Conservation (phyloP, 2,797 vertebrate genomes). For the Coreius guichenoti region DNA sequence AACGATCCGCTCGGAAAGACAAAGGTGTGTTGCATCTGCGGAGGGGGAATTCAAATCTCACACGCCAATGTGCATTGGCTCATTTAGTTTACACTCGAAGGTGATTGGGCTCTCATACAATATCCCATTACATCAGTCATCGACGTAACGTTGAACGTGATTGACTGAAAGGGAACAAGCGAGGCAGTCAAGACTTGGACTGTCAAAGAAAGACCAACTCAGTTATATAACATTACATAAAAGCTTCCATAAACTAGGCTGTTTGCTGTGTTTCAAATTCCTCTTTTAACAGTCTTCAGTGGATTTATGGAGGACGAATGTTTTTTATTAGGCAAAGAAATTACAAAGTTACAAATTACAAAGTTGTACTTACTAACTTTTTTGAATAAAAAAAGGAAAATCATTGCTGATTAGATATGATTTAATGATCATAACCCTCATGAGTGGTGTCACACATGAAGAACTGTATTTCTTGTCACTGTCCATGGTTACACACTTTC, state of each 20-base stretch:
- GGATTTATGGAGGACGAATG: not conserved
- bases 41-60: no score
- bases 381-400: not conserved
- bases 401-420: not conserved
- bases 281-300: not conserved
- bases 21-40: no score
- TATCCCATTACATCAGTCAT: no score
- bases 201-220: conserved; percentile 66
- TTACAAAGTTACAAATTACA: not conserved
- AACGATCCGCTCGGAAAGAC: no score
- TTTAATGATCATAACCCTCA: not conserved
- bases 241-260: not conserved
- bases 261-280: not conserved
- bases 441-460: not conserved
- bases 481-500: not conserved
- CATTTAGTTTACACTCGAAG: no score
- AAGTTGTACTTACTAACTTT: not conserved
- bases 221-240: conserved; percentile 67
- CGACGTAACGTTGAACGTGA: no score
- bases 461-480: not conserved
- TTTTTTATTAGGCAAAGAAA: not conserved
- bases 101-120: no score
- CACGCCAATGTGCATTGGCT: no score
- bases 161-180: no score
- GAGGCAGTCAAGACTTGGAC: conserved; percentile 68